Evolutionary conservation across 2,888 invertebrate genomes (phyloP).

Genomic region (Automeris io): DNA sequence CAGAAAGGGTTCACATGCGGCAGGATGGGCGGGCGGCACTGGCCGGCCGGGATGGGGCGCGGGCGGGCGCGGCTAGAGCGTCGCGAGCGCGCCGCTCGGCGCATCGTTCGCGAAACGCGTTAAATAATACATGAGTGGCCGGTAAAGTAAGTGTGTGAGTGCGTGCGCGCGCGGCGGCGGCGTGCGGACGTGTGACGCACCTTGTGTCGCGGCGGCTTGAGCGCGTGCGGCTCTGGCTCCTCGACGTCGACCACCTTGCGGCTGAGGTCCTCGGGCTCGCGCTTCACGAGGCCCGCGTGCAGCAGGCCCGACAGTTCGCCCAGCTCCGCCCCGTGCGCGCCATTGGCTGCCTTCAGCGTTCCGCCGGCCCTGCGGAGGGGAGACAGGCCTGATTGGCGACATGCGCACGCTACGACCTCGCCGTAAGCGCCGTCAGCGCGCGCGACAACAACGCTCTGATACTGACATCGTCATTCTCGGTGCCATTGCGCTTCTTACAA

Average conservation of each 20-base stretch:
- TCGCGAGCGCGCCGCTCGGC: constrained; percentile 76
- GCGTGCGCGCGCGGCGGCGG: constrained; percentile 75
- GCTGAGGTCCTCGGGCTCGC: constrained; percentile 89
- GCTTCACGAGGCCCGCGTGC: constrained; percentile 83
- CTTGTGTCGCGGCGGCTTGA: constrained; percentile 80
- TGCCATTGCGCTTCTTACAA: too few relatives aligned
- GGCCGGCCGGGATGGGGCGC: constrained; percentile 78
- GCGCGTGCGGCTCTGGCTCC: constrained; percentile 78
- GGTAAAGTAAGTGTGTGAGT: constrained; percentile 68
- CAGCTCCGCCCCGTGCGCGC: constrained; percentile 82
- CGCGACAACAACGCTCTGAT: constrained; percentile 46
- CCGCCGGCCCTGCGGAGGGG: constrained; percentile 80
- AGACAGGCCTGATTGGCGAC: constrained; percentile 69
- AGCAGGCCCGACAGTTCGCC: constrained; percentile 78
- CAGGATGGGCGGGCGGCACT: constrained; percentile 75
- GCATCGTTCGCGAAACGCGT: constrained; percentile 78
- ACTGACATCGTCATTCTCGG: constrained; percentile 47
- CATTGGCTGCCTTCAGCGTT: constrained; percentile 81
- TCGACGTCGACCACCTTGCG: constrained; percentile 80
- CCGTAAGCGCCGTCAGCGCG: constrained; percentile 29
- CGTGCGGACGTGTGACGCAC: constrained; percentile 77
- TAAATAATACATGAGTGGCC: constrained; percentile 75
- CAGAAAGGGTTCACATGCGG: constrained; percentile 68
- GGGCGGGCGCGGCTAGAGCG: constrained; percentile 76
- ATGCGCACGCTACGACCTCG: constrained; percentile 53